Conservation (phyloP, 2,113 vertebrate species). For the Calypte anna region DNA sequence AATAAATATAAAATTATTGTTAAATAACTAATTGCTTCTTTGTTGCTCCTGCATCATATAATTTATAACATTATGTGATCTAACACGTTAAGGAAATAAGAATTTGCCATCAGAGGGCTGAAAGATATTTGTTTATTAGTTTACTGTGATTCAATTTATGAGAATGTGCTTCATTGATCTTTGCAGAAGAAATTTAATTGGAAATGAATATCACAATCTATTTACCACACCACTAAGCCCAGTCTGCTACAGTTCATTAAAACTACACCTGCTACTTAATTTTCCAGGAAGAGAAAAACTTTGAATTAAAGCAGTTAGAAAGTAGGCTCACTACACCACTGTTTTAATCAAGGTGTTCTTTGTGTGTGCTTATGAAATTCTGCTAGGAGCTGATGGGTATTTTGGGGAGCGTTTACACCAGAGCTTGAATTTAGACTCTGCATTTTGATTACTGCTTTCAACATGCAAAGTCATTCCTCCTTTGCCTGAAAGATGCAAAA, state of each 20-base stretch:
- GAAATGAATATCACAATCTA: conserved; percentile 82
- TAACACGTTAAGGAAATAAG: conserved; percentile 78
- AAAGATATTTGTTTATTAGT: conserved; percentile 82
- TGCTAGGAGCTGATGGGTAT: neutral
- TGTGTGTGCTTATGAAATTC: neutral
- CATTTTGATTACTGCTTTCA: neutral
- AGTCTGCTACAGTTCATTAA: conserved; percentile 78
- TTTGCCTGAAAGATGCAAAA: neutral
- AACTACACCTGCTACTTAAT: conserved; percentile 80
- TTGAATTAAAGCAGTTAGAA: conserved; percentile 53
- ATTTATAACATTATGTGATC: conserved; percentile 79
- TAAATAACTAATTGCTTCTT: conserved; percentile 68
- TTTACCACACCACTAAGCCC: conserved; percentile 78
- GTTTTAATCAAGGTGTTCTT: conserved; percentile 4
- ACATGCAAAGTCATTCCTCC: neutral
- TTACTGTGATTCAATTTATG: conserved; percentile 80
- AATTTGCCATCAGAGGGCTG: conserved; percentile 71
- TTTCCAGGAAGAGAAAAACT: conserved; percentile 63
- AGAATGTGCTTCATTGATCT: conserved; percentile 83
- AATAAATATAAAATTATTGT: conserved; percentile 55
- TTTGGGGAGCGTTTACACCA: neutral
- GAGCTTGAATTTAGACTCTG: neutral
- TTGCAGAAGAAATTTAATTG: conserved; percentile 83
- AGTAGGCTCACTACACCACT: neutral
- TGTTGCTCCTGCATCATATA: conserved; percentile 72